Evolutionary conservation across 2,797 vertebrate genomes (phyloP).

Genomic region (Sitta carolinensis): DNA sequence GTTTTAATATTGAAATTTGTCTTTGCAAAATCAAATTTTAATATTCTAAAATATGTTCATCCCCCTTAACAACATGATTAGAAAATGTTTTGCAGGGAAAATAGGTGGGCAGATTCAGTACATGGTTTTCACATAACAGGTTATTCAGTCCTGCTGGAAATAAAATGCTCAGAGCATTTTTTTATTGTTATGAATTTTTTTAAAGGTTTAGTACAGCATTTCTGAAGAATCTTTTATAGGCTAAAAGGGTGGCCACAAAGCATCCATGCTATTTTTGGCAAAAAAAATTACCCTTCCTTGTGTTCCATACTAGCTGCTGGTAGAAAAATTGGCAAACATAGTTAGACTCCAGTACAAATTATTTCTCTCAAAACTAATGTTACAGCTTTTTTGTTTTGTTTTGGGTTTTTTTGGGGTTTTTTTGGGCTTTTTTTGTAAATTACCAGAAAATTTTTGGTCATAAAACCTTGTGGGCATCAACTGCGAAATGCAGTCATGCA

Average conservation of each 20-base stretch:
- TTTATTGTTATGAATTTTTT: not conserved
- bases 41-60: constrained; percentile 64
- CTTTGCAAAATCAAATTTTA: constrained; percentile 49
- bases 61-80: constrained; percentile 49
- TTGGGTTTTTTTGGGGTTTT: too few species aligned
- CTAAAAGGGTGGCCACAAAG: not conserved
- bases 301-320: not conserved
- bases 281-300: not conserved
- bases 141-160: not conserved
- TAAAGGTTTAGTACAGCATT: not conserved
- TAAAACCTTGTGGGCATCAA: not conserved
- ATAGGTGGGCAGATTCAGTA: not conserved
- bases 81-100: constrained; percentile 26
- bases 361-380: not conserved
- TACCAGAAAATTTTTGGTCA: not conserved
- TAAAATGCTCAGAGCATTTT: constrained; percentile 17
- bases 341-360: not conserved
- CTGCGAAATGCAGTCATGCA: not conserved
- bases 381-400: not conserved
- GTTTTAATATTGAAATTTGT: constrained; percentile 63
- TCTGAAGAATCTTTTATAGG: not conserved
- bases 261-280: not conserved
- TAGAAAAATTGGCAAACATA: not conserved
- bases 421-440: not conserved
- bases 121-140: not conserved